Evolutionary conservation across 2,113 vertebrate species (phyloP), one percentile per base, ranked within the genome.

Genomic region (Crypturellus undulatus): DNA sequence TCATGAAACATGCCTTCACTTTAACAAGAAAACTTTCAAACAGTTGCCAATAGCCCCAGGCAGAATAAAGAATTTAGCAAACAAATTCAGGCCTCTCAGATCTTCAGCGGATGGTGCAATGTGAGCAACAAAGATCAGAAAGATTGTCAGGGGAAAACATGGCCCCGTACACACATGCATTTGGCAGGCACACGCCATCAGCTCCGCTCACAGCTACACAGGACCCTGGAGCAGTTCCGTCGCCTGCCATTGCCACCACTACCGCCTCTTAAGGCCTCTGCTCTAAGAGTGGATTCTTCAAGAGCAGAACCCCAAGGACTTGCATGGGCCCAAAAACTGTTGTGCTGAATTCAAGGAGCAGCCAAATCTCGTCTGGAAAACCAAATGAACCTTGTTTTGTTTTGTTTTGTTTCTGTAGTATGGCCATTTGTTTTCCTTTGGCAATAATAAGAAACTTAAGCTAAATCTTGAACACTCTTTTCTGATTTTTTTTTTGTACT

Each of bases 161-260:
- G 42, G 17, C 18, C 63, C 24, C 11, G 34, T 59, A 17, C 8
- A 30, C 51, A 47, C 51, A 18, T 9, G 22, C 30, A 6, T 19
- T 40, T 36, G 28, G 52, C 71, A 90, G 11, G 38, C 43, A 19
- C 32, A 19, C 32, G 21, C 18, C 47, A 52, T 4, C 47, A 19
- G 32, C 18, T 40, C 32, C 38, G 52, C 45, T 34, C 40, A 45
- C 6, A 24, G 17, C 60, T 77, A 71, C 24, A 45, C 34, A 71
- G 71, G 40, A 73, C 25, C 45, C 1, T 0, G 0, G 38, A 49
- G 26, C 6, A 56, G n/a, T 49, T 65, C 56, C 34, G 2, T 76
- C 49, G 8, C 40, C 58, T 62, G 12, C 26, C 26, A 51, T 11
- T 43, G 34, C 12, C 22, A 79, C 15, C 19, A 62, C 24, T 32